These are phyloP conservation scores for Hymenochirus boettgeri DNA, from an alignment of 2,113 vertebrate genomes.

Conservation along the genomic window DNA sequence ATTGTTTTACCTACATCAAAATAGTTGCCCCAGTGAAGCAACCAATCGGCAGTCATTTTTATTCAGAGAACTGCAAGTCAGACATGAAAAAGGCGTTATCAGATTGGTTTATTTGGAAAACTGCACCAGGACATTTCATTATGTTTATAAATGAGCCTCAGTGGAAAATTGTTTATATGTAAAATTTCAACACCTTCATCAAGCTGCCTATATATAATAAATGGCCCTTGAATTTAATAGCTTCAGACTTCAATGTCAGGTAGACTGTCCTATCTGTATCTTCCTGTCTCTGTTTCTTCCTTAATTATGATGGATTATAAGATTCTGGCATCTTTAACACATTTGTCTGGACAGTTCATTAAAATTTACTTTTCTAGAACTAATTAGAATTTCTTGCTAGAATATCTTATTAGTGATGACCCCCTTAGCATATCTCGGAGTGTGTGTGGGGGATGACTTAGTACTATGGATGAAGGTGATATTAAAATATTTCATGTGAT, in stretches of 20 bases:
- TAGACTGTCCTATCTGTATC: not conserved
- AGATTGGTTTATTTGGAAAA: too few relatives aligned
- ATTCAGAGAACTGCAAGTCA: too few relatives aligned
- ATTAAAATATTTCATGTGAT: not conserved
- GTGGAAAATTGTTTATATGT: too few relatives aligned
- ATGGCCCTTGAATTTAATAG: not conserved
- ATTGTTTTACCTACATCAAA: too few relatives aligned
- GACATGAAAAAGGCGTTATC: too few relatives aligned
- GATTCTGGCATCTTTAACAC: not conserved
- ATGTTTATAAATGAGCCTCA: too few relatives aligned
- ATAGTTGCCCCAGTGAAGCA: too few relatives aligned
- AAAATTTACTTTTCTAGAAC: slow-evolving; percentile 1
- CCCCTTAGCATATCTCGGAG: not conserved
- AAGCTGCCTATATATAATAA: not conserved
- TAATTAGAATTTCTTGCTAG: not conserved
- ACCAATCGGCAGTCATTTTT: too few relatives aligned
- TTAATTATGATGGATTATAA: not conserved
- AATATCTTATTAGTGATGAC: not conserved
- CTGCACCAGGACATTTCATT: too few relatives aligned
- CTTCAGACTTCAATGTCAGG: slow-evolving; percentile 4
- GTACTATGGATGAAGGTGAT: not conserved
- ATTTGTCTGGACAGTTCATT: slow-evolving; percentile 9
- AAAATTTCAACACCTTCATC: not conserved
- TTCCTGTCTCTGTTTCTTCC: not conserved
- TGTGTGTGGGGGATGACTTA: not conserved